Conservation (phyloP, 2,113 vertebrate species). For the Pycnonotus jocosus region DNA sequence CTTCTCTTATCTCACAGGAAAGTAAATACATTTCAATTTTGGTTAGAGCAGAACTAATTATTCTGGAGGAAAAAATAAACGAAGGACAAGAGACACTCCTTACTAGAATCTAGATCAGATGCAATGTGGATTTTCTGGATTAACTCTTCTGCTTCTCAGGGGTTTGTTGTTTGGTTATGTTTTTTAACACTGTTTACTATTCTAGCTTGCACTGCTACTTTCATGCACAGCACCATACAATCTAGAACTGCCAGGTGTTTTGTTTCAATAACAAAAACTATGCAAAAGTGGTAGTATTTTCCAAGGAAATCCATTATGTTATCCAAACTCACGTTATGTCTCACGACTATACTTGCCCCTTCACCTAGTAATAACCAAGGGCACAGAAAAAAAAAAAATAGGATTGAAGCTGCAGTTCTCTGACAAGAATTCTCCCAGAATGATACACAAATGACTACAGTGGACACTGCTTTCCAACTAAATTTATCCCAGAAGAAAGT, state of each 20-base stretch:
- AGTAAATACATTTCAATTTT: not conserved
- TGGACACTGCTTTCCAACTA: not conserved
- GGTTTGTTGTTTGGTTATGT: not conserved
- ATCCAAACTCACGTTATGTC: fast-evolving
- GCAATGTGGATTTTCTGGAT: not conserved
- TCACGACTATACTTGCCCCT: not conserved
- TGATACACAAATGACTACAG: not conserved
- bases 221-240: not conserved
- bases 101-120: not conserved
- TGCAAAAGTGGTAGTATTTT: not conserved
- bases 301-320: not conserved
- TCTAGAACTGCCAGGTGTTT: not conserved
- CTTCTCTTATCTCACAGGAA: not conserved
- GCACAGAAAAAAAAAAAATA: not conserved
- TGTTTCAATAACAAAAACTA: not conserved
- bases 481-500: not conserved
- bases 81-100: not conserved
- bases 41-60: not conserved
- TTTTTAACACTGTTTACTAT: not conserved
- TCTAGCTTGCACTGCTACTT: not conserved
- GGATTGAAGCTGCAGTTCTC: not conserved
- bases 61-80: not conserved
- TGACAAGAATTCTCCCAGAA: not conserved
- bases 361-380: not conserved
- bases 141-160: not conserved